Conservation (phyloP, 2,113 vertebrate genomes). For the Seriola aureovittata region DNA sequence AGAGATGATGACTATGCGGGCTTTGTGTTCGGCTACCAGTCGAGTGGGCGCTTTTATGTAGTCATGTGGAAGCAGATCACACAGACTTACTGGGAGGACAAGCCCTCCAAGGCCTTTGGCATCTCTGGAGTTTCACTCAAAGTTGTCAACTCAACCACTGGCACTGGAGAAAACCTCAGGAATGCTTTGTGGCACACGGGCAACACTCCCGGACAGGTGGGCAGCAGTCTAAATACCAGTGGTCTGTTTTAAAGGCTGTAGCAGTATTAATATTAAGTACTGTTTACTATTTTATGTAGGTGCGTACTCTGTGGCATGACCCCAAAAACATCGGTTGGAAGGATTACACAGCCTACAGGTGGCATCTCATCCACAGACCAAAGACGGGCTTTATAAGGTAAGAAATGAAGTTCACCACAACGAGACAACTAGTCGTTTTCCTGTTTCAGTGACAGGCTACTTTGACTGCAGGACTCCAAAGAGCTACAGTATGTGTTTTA, state of each 20-base stretch:
- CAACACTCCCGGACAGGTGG: conserved; percentile 95
- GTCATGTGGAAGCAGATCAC: conserved; percentile 99
- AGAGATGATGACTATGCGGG: conserved; percentile 97
- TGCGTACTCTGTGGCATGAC: conserved; percentile 97
- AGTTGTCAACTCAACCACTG: conserved; percentile 97
- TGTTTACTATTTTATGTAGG: conserved; percentile 80
- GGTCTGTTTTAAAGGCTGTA: conserved; percentile 7
- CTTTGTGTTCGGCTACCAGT: conserved; percentile 98
- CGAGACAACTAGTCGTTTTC: background rate
- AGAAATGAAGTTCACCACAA: conserved; percentile 10
- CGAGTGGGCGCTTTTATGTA: conserved; percentile 96
- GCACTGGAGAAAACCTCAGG: conserved; percentile 92
- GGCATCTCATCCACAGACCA: conserved; percentile 98
- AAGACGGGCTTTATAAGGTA: conserved; percentile 98
- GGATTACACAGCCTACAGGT: conserved; percentile 98
- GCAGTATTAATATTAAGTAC: background rate
- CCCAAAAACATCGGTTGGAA: conserved; percentile 99
- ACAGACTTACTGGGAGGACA: conserved; percentile 98
- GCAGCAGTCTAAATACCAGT: conserved; percentile 59
- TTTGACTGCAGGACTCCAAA: conserved; percentile 2
- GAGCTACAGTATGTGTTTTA: background rate
- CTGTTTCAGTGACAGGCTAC: background rate
- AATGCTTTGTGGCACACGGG: conserved; percentile 99
- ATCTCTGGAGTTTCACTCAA: conserved; percentile 98
- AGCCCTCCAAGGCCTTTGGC: conserved; percentile 95